Evolutionary conservation across 92 coral and sea anemone species (phyloP).

Genomic region (Actinernus sp.): DNA sequence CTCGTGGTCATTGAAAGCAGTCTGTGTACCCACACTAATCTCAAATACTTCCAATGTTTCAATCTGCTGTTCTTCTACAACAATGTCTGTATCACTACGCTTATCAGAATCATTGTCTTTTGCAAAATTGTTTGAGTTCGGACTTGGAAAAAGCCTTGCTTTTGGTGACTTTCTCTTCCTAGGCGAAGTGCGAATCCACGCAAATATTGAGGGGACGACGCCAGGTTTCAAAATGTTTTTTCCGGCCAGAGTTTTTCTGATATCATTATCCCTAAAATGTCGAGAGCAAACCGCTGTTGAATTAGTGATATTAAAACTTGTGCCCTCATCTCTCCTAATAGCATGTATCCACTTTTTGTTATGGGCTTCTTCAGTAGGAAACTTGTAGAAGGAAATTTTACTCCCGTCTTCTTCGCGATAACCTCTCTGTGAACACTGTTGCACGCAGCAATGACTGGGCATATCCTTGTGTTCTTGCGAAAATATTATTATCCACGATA

Average conservation of each 20-base stretch:
- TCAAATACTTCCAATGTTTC: not conserved
- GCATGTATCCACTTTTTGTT: conserved; percentile 65
- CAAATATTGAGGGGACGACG: conserved; percentile 65
- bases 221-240: conserved; percentile 34
- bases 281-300: conserved; percentile 62
- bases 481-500: too few species aligned
- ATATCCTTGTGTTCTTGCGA: conserved; percentile 17
- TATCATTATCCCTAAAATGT: conserved; percentile 62
- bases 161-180: conserved; percentile 60
- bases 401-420: conserved; percentile 27
- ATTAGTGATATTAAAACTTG: conserved; percentile 33
- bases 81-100: not conserved
- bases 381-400: conserved; percentile 43
- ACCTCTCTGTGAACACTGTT: conserved; percentile 19
- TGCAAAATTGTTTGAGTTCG: not conserved
- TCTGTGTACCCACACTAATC: not conserved
- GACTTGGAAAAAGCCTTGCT: not conserved
- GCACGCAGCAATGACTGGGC: conserved; percentile 36
- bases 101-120: not conserved
- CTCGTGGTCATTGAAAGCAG: not conserved
- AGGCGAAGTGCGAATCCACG: conserved; percentile 65
- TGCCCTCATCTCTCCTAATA: conserved; percentile 62
- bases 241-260: conserved; percentile 62
- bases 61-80: not conserved
- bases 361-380: conserved; percentile 44